Conservation (phyloP, 2,113 vertebrate species). For the Ginglymostoma cirratum region DNA sequence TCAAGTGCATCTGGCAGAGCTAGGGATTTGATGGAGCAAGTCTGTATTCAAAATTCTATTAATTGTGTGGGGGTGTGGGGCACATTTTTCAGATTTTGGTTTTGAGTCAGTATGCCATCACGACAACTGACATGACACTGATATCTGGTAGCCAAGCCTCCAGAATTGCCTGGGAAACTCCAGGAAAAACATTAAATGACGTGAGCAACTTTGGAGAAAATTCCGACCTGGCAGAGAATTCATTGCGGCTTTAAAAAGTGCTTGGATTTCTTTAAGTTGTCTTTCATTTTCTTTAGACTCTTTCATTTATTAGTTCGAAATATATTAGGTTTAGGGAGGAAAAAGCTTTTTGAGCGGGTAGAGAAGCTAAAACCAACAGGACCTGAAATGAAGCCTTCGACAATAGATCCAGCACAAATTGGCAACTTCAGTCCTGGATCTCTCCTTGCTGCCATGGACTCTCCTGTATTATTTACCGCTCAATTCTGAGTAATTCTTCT, state of each 20-base stretch:
- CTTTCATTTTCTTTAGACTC: background rate
- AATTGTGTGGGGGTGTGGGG: background rate
- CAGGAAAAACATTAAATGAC: background rate
- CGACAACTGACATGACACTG: background rate
- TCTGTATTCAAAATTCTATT: background rate
- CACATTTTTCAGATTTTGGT: background rate
- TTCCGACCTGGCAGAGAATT: background rate
- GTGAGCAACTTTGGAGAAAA: too few relatives aligned
- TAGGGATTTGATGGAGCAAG: background rate
- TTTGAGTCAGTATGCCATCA: background rate
- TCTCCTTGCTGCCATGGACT: background rate
- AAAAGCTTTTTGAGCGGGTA: background rate
- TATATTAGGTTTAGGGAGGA: background rate
- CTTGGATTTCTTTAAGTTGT: too few relatives aligned
- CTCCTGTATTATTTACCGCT: conserved; percentile 18
- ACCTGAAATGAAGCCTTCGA: background rate
- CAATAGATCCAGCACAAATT: background rate
- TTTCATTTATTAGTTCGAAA: background rate
- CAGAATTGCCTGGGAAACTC: background rate
- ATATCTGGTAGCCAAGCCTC: too few relatives aligned
- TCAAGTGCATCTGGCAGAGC: background rate
- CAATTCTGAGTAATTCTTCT: conserved; percentile 10
- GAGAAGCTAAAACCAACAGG: background rate
- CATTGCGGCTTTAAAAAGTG: background rate
- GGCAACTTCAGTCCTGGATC: background rate